Evolutionary conservation across 2,113 vertebrate species (phyloP).

Genomic region (Pristiophorus japonicus): DNA sequence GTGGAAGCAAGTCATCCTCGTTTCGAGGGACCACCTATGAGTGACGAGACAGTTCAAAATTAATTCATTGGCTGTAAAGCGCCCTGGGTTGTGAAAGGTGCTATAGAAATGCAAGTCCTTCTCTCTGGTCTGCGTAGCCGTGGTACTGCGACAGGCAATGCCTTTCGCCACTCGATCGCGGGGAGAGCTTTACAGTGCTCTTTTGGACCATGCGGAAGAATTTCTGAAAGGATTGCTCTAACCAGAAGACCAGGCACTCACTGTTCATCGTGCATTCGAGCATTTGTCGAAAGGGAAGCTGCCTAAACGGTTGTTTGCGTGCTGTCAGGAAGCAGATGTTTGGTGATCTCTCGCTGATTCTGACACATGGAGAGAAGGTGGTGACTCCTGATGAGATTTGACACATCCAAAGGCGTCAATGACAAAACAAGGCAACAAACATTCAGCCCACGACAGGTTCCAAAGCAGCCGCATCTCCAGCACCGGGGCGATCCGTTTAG

Average conservation of each 20-base stretch:
- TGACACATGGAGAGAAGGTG: not conserved
- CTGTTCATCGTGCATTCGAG: not conserved
- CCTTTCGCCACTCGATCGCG: not conserved
- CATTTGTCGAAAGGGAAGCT: conserved; percentile 3
- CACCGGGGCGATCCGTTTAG: not conserved
- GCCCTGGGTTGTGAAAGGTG: not conserved
- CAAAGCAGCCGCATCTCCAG: not conserved
- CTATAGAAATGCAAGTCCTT: not conserved
- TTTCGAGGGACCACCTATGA: too few species aligned
- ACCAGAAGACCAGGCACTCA: not conserved
- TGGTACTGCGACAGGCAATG: not conserved
- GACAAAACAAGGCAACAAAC: not conserved
- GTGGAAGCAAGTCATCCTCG: too few species aligned
- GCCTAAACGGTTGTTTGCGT: not conserved
- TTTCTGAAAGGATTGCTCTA: not conserved
- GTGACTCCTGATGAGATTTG: not conserved
- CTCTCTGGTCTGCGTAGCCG: not conserved
- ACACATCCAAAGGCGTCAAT: not conserved
- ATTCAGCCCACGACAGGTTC: not conserved
- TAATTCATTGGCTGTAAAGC: not conserved
- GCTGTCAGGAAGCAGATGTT: conserved; percentile 31
- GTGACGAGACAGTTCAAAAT: too few species aligned
- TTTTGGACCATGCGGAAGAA: not conserved
- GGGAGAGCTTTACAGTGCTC: not conserved
- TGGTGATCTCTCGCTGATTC: conserved; percentile 2